Base-by-base conservation (phyloP, 37 sponge, comb jelly and placozoan species). In the Cliona cf. orientalis region DNA sequence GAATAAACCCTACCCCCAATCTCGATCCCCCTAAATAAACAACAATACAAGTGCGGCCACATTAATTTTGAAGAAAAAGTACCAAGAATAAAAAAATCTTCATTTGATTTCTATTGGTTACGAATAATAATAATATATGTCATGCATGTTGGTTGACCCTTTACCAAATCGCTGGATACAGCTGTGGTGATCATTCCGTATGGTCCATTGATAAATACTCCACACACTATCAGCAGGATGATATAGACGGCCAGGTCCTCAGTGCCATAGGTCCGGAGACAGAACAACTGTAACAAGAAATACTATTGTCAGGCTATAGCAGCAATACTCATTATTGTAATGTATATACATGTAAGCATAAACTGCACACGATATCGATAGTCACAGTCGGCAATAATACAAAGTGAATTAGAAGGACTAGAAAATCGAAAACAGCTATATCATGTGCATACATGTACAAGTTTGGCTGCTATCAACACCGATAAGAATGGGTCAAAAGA, bases 131-230 rank as follows among this genome's bases (percentile, higher is more conserved):
- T n/a, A n/a, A n/a, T n/a, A n/a, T n/a, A n/a, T 49, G 14, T 9
- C 53, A 11, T 45, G 6, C 21, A 45, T 6, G 59, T 31, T 29
- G 19, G 11, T 35, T 5, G 36, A 17, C 5, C 2, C 0, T 67
- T 80, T 42, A 84, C 84, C 84, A 84, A 36, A 46, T 84, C 97
- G 67, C 90, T 93, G 35, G 90, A 86, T 36, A 97, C 90, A 6
- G 97, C 97, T 38, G 97, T 91, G 17, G 97, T 91, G 36, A 97
- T 94, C 61, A 97, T 72, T 19, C 82, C 86, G 59, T 93, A 91
- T 0, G 97, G 94, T 1, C 94, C 97, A 71, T 91, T 97, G 41
- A 91, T 75, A 43, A 86, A 74, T 31, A 75, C 42, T 2, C 97
- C 97, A 67, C 69, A 71, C 22, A 91, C n/a, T 17, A 82, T 66